Conservation (phyloP, 37 sponge, comb jelly and placozoan genomes). For the Petrosia ficiformis region DNA sequence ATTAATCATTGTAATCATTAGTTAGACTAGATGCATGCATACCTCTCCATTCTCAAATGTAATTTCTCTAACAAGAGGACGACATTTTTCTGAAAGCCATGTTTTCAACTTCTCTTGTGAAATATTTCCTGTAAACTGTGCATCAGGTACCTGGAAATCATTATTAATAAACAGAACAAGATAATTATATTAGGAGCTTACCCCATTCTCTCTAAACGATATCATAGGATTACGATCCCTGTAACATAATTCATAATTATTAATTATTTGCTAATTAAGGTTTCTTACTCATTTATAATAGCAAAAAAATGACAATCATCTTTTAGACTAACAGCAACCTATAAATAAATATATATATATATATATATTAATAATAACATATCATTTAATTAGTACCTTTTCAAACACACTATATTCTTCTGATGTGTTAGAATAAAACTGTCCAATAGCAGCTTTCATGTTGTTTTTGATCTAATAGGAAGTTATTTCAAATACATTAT, state of each 20-base stretch:
- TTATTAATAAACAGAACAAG: neutral
- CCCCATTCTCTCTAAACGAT: slow-evolving; percentile 30
- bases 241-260: neutral
- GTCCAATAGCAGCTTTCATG: slow-evolving; percentile 61
- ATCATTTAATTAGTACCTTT: too few species aligned
- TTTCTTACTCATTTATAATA: slow-evolving; percentile 25
- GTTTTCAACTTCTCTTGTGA: slow-evolving; percentile 1
- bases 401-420: slow-evolving; percentile 21
- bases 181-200: neutral
- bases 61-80: slow-evolving; percentile 95
- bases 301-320: slow-evolving; percentile 67
- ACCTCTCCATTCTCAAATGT: slow-evolving; percentile 98
- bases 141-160: slow-evolving; percentile 2
- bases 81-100: slow-evolving; percentile 78
- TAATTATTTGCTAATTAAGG: neutral
- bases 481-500: neutral
- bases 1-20: slow-evolving; percentile 6
- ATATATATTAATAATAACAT: neutral
- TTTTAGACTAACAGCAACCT: slow-evolving; percentile 44
- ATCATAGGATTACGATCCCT: neutral
- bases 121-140: slow-evolving; percentile 24
- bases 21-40: neutral
- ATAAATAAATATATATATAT: neutral
- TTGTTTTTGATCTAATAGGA: slow-evolving; percentile 26
- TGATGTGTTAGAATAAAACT: slow-evolving; percentile 32